phyloP scores from a whole-genome alignment of 2,888 invertebrate species.

The Esperia sulphurella region DNA sequence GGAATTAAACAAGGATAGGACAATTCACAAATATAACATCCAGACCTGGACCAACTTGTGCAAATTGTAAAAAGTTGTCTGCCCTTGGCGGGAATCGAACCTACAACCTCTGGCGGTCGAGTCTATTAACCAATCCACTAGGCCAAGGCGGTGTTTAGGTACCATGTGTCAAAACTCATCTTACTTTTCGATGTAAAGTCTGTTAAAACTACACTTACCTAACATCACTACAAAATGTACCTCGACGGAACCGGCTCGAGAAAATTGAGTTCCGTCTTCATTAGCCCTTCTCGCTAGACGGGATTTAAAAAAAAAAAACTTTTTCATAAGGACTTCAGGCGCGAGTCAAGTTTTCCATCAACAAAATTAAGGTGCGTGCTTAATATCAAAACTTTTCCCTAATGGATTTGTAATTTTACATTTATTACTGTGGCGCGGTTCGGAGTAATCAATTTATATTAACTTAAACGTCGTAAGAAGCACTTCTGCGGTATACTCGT shows the following conservation, averaged over 20 bases:
- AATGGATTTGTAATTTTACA: conserved; percentile 74
- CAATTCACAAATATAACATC: too few relatives aligned
- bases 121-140: too few relatives aligned
- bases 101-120: too few relatives aligned
- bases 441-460: conserved; percentile 54
- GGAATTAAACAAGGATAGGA: too few relatives aligned
- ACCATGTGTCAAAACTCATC: too few relatives aligned
- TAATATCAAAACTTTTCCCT: conserved; percentile 67
- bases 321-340: conserved; percentile 62
- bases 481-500: background rate
- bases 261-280: conserved; percentile 69
- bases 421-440: conserved; percentile 48
- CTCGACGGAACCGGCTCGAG: conserved; percentile 28
- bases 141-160: too few relatives aligned
- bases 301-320: conserved; percentile 49
- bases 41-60: too few relatives aligned
- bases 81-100: too few relatives aligned
- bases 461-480: conserved; percentile 19
- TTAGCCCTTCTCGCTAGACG: conserved; percentile 53
- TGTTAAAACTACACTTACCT: background rate
- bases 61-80: too few relatives aligned
- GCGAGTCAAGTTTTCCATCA: conserved; percentile 70
- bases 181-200: too few relatives aligned
- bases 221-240: background rate
- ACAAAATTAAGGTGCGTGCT: conserved; percentile 71